Evolutionary conservation across 2,113 vertebrate species (phyloP).

Genomic region (Myanophis thanlyinensis): DNA sequence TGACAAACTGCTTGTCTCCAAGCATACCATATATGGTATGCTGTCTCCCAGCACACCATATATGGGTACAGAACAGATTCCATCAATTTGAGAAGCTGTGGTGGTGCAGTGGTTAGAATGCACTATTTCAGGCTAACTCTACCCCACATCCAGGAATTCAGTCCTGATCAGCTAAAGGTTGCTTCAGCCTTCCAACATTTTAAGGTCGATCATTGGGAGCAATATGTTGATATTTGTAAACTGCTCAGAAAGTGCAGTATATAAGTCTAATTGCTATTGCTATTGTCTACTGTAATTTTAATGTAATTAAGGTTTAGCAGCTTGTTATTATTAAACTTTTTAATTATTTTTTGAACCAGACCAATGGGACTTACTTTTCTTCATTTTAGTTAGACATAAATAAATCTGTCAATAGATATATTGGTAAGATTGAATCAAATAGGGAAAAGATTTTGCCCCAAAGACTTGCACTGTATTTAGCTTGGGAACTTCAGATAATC

Average conservation of each 20-base stretch:
- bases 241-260: background rate
- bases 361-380: background rate
- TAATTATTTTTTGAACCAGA: background rate
- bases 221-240: background rate
- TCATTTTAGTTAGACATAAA: background rate
- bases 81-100: background rate
- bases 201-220: background rate
- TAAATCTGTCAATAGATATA: background rate
- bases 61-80: too few relatives aligned
- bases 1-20: too few relatives aligned
- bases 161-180: background rate
- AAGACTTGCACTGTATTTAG: background rate
- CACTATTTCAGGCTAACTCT: background rate
- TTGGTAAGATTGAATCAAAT: background rate
- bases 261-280: background rate
- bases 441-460: background rate
- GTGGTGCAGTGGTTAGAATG: background rate
- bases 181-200: background rate
- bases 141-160: background rate
- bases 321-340: background rate
- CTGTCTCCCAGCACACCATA: too few relatives aligned
- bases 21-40: too few relatives aligned
- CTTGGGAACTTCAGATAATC: background rate
- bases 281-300: background rate
- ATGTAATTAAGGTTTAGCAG: background rate